These are phyloP conservation scores for Molossus alvarezi DNA, from an alignment of 2,797 vertebrate genomes.

Conservation along the genomic window DNA sequence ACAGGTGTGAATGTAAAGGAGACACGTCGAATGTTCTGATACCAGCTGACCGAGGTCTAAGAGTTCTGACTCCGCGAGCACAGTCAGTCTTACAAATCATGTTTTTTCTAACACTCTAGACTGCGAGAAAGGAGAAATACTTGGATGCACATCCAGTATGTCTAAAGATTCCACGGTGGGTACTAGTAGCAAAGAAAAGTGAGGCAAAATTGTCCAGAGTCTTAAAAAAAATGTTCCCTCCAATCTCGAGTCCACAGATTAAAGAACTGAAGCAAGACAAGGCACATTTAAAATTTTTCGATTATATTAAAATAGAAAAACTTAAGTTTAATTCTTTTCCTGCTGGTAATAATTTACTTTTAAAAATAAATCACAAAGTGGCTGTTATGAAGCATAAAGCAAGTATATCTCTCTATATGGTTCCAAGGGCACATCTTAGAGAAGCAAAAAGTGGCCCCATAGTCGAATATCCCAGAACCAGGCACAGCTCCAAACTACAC, in stretches of 20 bases:
- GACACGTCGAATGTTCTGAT: not conserved
- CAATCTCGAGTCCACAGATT: not conserved
- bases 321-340: not conserved
- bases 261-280: not conserved
- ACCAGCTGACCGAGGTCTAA: not conserved
- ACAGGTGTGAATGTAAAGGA: rapidly evolving
- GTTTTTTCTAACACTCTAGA: not conserved
- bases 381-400: not conserved
- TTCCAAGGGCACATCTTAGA: not conserved
- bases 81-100: not conserved
- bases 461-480: not conserved
- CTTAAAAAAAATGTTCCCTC: not conserved
- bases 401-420: not conserved
- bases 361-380: not conserved
- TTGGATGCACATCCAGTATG: rapidly evolving
- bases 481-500: not conserved
- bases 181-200: not conserved
- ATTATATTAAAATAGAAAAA: conserved; percentile 26
- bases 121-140: too few species aligned
- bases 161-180: not conserved
- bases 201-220: not conserved
- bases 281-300: not conserved
- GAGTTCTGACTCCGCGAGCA: not conserved
- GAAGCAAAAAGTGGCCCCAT: not conserved
- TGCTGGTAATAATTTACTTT: not conserved